phyloP scores from a whole-genome alignment of 2,888 invertebrate species.

The Machimus rusticus region DNA sequence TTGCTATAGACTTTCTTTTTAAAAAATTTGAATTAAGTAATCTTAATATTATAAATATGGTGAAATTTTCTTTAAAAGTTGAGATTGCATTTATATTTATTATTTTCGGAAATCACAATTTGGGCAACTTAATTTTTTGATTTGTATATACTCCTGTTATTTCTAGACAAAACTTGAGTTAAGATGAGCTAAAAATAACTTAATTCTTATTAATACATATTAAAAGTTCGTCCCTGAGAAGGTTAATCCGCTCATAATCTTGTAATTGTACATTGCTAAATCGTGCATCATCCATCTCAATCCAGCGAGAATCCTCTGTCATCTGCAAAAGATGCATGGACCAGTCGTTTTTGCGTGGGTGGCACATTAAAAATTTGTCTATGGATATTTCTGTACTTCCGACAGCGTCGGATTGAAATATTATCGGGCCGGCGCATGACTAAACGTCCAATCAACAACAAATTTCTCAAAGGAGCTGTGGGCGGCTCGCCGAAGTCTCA shows the following conservation, averaged over 20 bases:
- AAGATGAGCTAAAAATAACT: not conserved
- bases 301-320: not conserved
- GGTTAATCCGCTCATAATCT: not conserved
- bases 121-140: too few species aligned
- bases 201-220: not conserved
- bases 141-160: too few species aligned
- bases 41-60: too few species aligned
- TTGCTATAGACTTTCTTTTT: too few species aligned
- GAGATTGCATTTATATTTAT: too few species aligned
- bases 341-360: not conserved
- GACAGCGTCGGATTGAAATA: constrained; percentile 4
- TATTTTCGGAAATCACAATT: too few species aligned
- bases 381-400: constrained; percentile 1
- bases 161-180: not conserved
- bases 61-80: too few species aligned
- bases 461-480: constrained; percentile 18
- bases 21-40: too few species aligned
- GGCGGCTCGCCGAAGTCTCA: not conserved
- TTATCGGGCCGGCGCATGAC: not conserved
- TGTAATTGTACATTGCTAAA: not conserved
- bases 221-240: not conserved
- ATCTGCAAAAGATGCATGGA: not conserved
- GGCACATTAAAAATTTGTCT: constrained; percentile 3
- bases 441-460: constrained; percentile 16
- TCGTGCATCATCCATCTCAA: not conserved